Conservation (phyloP, 2,797 vertebrate species). For the Sarcophilus harrisii region DNA sequence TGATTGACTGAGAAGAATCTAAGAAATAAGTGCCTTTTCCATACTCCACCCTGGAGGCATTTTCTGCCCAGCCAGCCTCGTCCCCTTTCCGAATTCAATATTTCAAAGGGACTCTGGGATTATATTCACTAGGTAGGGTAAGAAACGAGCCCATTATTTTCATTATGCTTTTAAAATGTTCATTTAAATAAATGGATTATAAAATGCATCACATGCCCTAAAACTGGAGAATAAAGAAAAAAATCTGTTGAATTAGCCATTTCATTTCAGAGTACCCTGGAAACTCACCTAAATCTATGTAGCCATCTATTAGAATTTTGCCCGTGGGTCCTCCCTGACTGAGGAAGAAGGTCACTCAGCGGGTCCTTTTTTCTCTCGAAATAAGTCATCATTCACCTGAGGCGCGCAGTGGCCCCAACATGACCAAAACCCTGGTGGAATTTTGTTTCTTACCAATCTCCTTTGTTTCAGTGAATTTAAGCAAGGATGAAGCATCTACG, state of each 20-base stretch:
- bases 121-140: slow-evolving; percentile 19
- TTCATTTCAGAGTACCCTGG: background rate
- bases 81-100: background rate
- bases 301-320: background rate
- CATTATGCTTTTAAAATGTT: slow-evolving; percentile 21
- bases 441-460: background rate
- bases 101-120: background rate
- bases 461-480: background rate
- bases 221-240: background rate
- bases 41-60: background rate
- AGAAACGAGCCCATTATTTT: slow-evolving; percentile 21
- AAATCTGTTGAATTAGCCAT: background rate
- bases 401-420: background rate
- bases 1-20: background rate
- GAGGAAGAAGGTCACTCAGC: background rate
- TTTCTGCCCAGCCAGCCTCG: background rate
- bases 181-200: slow-evolving; percentile 35
- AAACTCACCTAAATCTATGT: background rate
- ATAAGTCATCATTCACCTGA: background rate
- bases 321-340: background rate
- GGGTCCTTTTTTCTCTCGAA: background rate
- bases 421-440: background rate
- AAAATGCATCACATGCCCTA: background rate
- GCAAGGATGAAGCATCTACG: background rate
- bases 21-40: background rate